Percentiles rank a stretch among this genome's conserved stretches.
Conservation (phyloP, 2,113 vertebrate species). For the Suricata suricatta region DNA sequence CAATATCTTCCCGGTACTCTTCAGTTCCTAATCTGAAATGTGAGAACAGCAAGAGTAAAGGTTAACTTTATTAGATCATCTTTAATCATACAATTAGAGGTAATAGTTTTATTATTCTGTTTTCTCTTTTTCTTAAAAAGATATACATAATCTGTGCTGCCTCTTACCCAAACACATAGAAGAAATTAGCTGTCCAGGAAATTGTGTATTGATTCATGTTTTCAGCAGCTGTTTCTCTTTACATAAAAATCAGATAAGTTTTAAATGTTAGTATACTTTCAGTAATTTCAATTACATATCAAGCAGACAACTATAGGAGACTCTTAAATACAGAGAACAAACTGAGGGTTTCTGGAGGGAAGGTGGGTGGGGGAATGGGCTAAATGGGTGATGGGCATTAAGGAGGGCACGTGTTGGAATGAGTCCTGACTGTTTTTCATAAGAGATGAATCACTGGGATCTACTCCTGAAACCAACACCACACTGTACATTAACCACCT, state of each 20-base stretch:
- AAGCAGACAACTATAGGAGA: neutral
- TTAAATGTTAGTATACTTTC: conserved; percentile 5
- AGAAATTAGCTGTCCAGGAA: neutral
- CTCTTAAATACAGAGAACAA: too few relatives aligned
- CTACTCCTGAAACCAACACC: too few relatives aligned
- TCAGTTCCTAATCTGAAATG: neutral
- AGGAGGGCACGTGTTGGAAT: too few relatives aligned
- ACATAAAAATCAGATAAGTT: neutral
- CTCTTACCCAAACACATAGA: neutral
- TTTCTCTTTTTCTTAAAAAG: neutral
- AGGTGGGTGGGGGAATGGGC: too few relatives aligned
- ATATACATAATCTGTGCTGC: too few relatives aligned
- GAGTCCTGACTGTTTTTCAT: too few relatives aligned
- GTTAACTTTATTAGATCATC: neutral
- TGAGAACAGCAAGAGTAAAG: neutral
- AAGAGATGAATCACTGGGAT: too few relatives aligned
- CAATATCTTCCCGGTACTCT: neutral
- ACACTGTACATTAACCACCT: too few relatives aligned
- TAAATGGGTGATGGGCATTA: too few relatives aligned
- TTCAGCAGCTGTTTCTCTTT: neutral
- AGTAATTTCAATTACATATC: neutral
- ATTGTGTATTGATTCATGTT: neutral
- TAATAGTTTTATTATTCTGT: neutral
- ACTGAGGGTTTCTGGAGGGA: too few relatives aligned
- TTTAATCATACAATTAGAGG: neutral